Percentiles rank a stretch among this genome's conserved stretches.
phyloP scores from a whole-genome alignment of 1,140 invertebrate species.

The Pinna nobilis region DNA sequence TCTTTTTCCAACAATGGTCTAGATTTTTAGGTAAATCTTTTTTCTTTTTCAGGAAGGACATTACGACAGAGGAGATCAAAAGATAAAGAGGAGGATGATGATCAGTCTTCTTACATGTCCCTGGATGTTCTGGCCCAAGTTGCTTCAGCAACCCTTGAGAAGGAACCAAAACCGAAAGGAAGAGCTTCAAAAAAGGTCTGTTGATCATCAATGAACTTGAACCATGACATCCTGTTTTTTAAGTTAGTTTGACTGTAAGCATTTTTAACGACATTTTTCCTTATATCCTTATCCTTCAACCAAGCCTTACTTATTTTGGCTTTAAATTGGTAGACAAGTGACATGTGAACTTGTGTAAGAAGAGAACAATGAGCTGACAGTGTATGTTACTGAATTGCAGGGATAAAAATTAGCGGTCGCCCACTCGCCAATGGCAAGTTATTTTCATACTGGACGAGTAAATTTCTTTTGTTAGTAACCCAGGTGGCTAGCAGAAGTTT shows the following conservation, averaged over 20 bases:
- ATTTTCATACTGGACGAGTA: no score
- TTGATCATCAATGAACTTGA: no score
- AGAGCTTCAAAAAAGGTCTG: conserved; percentile 1
- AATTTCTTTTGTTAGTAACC: no score
- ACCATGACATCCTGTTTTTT: neutral
- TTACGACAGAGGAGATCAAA: conserved; percentile 14
- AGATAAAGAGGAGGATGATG: conserved; percentile 28
- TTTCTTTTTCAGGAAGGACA: neutral
- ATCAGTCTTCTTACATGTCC: conserved; percentile 50
- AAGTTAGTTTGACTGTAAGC: neutral
- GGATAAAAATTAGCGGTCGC: no score
- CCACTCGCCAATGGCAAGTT: no score
- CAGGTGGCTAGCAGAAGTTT: no score
- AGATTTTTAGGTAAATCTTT: neutral
- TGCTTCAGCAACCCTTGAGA: conserved; percentile 61
- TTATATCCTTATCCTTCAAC: no score
- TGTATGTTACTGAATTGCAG: no score
- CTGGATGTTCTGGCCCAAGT: conserved; percentile 69
- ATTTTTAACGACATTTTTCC: conserved; percentile 1
- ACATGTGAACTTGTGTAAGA: no score
- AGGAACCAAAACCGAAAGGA: conserved; percentile 53
- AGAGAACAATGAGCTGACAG: no score
- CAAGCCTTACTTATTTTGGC: no score
- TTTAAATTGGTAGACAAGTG: no score
- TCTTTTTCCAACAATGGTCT: neutral